Evolutionary conservation across 2,797 vertebrate species (phyloP), one percentile per base, ranked within the genome.

Genomic region (Lates japonicus): DNA sequence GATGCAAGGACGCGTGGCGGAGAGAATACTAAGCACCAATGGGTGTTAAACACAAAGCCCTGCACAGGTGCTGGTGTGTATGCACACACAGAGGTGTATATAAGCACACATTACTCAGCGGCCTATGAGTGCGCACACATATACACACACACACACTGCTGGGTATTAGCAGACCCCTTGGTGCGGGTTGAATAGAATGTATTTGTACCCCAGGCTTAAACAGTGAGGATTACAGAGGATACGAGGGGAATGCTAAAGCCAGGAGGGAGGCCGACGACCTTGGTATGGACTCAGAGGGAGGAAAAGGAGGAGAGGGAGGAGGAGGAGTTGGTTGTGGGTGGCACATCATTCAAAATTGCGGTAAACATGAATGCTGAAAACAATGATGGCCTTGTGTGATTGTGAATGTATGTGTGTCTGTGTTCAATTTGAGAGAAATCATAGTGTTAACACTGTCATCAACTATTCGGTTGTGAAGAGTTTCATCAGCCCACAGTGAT

Each of bases 1-100:
- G 90, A 93, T 88, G 90, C 92, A 94, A 94, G 93, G 94, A 93
- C 91, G 78, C 70, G 78, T 84, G 90, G 87, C 68, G 85, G 81
- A 83, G 90, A 90, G 94, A 94, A 95, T 95, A 95, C 93, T 95
- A 95, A 96, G 89, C 93, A 96, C 91, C 79, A 52, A 84, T 86
- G 94, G 91, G 91, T 92, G 89, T 93, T 92, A 90, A 92, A 93
- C 87, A 94, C 90, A 94, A 92, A 93, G 87, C 86, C 79, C 80
- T 37, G 64, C 81, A 65, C 84, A 86, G 76, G 78, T 51, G 51
- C 63, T 37, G 22, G 51, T 66, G 75, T 41, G 61, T 44, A 22
- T 65, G 19, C 73, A 71, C 72, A 76, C 80, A 62, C 67, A 72
- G 51, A 85, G 84, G 83, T 87, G 88, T 83, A 87, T 80, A 59